Evolutionary conservation across 2,888 invertebrate species (phyloP), one percentile per base, ranked within the genome.

Genomic region (Lasius fuliginosus): DNA sequence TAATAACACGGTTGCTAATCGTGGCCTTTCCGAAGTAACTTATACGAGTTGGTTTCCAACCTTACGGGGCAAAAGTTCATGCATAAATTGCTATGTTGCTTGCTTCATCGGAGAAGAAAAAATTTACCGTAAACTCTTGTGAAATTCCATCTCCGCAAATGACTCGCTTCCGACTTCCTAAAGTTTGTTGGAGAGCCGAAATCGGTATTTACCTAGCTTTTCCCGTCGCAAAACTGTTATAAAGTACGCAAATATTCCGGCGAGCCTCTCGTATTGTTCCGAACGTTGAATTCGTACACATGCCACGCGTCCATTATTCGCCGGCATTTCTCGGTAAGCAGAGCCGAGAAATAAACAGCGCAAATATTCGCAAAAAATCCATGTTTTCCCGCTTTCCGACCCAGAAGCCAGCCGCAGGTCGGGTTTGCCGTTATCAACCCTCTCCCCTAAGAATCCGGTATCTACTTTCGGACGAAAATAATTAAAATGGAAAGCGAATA

Each of bases 401-500:
- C 53, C 42, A 60, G 58, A 83, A 60, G 49, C 67, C 30, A 60
- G 46, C 84, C 68, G 58, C 60, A 53, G 69, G 68, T 56, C 75
- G 58, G 53, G 58, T 56, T 8, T 71, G 49, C 36, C 42, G 56
- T 77, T 84, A 86, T 87, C 89, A 82, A 64, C 82, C 46, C 86
- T 89, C 86, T 88, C 87, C 81, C 65, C 64, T 64, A 83, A 49
- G 83, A 76, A 82, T 64, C 68, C 73, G 73, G 87, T 83, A 83
- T 88, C 90, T 90, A 87, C 90, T 90, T 89, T 90, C 86, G 86
- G 87, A 89, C 82, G 89, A 92, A 92, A 93, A 93, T 94, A 93
- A 94, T 93, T 94, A 93, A 93, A 94, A 93, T 93, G 93, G 92
- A 93, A 92, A 91, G 89, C 89, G 90, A 90, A 88, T 87, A 84